Evolutionary conservation across 2,113 vertebrate genomes (phyloP).

Genomic region (Corvus moneduloides): DNA sequence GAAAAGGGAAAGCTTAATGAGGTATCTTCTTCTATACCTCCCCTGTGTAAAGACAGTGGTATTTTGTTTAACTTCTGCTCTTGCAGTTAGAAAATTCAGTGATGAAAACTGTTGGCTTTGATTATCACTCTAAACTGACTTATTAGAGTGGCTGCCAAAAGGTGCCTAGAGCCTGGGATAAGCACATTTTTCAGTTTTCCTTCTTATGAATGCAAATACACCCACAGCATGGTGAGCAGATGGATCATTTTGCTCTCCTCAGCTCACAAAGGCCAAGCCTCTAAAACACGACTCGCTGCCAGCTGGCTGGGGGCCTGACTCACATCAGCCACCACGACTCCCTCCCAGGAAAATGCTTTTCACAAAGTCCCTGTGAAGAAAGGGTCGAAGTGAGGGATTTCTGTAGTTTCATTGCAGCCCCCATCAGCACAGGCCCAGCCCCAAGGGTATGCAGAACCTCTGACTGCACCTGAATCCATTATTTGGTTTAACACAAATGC

Average conservation of each 20-base stretch:
- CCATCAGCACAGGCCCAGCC: background rate
- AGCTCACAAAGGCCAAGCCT: background rate
- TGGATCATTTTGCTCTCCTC: slow-evolving; percentile 41
- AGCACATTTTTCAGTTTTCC: slow-evolving; percentile 36
- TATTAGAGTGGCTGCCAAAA: slow-evolving; percentile 42
- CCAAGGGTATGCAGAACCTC: background rate
- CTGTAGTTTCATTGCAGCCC: background rate
- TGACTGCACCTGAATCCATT: background rate
- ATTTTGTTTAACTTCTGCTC: background rate
- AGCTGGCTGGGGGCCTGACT: slow-evolving; percentile 19
- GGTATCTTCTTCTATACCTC: background rate
- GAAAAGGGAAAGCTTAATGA: background rate
- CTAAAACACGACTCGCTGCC: background rate
- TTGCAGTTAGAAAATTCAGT: background rate
- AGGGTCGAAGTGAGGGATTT: background rate
- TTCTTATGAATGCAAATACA: slow-evolving; percentile 29
- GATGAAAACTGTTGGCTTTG: slow-evolving; percentile 29
- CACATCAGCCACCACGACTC: background rate
- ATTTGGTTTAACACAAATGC: background rate
- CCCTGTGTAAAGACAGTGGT: background rate
- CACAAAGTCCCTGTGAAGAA: background rate
- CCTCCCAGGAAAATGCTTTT: background rate
- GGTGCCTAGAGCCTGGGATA: slow-evolving; percentile 9
- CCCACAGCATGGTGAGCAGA: slow-evolving; percentile 35
- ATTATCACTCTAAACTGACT: background rate